These are phyloP conservation scores for Mycalesis mineus DNA, from an alignment of 2,888 invertebrate species.

Conservation along the genomic window DNA sequence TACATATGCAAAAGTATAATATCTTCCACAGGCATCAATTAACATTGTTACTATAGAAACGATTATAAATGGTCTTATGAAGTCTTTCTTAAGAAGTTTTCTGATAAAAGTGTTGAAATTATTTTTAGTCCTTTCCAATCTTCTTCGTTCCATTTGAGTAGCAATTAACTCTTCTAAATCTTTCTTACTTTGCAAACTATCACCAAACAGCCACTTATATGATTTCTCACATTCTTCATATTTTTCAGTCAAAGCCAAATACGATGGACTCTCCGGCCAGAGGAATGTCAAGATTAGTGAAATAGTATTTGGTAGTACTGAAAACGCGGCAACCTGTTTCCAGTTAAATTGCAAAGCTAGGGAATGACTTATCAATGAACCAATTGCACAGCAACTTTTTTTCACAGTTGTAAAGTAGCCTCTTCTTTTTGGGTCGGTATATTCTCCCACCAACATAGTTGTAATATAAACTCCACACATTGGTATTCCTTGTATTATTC, in stretches of 20 bases:
- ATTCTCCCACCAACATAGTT: constrained; percentile 41
- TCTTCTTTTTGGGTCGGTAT: constrained; percentile 38
- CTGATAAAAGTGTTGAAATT: constrained; percentile 21
- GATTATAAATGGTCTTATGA: constrained; percentile 38
- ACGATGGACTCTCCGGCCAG: constrained; percentile 50
- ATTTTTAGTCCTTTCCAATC: constrained; percentile 14
- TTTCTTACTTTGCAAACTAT: constrained; percentile 29
- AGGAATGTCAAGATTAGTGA: constrained; percentile 35
- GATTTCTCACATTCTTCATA: constrained; percentile 40
- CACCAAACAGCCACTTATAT: constrained; percentile 40
- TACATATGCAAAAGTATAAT: constrained; percentile 40
- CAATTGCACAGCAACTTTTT: constrained; percentile 34
- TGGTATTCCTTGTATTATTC: constrained; percentile 41
- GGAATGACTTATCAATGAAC: constrained; percentile 40
- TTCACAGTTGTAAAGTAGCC: constrained; percentile 42
- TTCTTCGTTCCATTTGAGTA: constrained; percentile 27
- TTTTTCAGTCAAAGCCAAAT: constrained; percentile 41
- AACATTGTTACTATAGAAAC: constrained; percentile 35
- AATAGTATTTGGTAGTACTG: constrained; percentile 25
- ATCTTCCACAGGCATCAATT: constrained; percentile 42
- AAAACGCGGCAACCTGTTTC: constrained; percentile 39
- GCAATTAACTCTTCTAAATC: constrained; percentile 36
- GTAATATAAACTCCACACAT: constrained; percentile 39
- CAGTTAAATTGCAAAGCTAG: constrained; percentile 38
- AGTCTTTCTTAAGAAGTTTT: constrained; percentile 35